These are phyloP conservation scores for Caenorhabditis inopinata DNA, from an alignment of 1,140 invertebrate genomes.

Conservation along the genomic window DNA sequence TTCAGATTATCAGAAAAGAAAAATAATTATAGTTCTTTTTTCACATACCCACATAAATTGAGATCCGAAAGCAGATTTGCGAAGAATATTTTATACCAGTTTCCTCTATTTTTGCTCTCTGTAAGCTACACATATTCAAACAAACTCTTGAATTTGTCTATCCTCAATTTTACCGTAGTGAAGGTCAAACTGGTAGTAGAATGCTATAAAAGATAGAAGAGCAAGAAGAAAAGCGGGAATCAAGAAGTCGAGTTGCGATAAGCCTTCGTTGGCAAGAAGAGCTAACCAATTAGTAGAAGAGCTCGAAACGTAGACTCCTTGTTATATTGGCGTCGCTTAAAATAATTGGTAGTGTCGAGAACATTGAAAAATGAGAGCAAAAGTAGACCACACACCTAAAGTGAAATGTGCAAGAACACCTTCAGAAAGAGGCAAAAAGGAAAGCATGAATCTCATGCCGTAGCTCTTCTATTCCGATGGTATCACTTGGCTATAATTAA, in stretches of 20 bases:
- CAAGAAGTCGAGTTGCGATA: constrained; percentile 11
- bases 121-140: too few species aligned
- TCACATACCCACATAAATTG: neutral
- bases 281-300: constrained; percentile 17
- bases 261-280: neutral
- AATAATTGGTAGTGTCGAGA: constrained; percentile 20
- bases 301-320: constrained; percentile 2
- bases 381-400: neutral
- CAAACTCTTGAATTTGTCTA: too few species aligned
- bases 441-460: neutral
- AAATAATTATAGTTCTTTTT: too few species aligned
- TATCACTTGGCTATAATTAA: constrained; percentile 28
- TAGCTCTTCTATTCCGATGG: constrained; percentile 8
- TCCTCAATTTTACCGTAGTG: too few species aligned
- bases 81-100: neutral
- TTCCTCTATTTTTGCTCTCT: too few species aligned
- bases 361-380: neutral
- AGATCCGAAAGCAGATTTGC: neutral
- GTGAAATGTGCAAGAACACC: constrained; percentile 17
- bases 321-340: constrained; percentile 28
- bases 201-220: too few species aligned
- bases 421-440: neutral
- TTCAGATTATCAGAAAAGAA: too few species aligned
- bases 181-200: too few species aligned
- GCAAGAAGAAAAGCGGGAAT: neutral